Conservation (phyloP, 1,140 invertebrate genomes). For the Bilobella aurantiaca region DNA sequence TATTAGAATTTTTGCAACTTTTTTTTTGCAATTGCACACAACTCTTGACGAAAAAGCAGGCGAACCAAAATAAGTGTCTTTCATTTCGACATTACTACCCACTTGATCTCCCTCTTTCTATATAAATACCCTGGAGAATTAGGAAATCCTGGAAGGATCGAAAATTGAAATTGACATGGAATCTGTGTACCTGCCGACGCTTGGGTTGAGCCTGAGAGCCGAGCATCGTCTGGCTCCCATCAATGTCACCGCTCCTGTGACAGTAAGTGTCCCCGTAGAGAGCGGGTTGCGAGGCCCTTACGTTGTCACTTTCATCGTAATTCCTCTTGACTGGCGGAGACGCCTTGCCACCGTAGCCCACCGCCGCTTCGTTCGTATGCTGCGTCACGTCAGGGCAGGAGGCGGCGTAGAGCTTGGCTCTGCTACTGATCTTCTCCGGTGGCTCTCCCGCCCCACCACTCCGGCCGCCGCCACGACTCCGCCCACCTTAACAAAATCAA, state of each 20-base stretch:
- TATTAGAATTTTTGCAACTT: too few species aligned
- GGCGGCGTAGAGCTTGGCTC: constrained; percentile 30
- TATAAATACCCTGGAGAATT: too few species aligned
- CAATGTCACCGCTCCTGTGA: not conserved
- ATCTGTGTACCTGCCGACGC: not conserved
- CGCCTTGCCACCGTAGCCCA: not conserved
- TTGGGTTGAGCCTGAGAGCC: not conserved
- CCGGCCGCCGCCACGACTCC: constrained; percentile 7
- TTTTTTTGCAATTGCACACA: too few species aligned
- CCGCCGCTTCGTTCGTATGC: constrained; percentile 6
- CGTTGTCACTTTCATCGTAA: not conserved
- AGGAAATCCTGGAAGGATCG: too few species aligned
- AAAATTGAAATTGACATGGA: too few species aligned
- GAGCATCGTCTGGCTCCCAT: not conserved
- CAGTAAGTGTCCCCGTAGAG: not conserved
- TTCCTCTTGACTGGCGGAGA: not conserved
- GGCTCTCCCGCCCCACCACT: not conserved
- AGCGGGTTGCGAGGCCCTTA: not conserved
- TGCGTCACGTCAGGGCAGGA: constrained; percentile 31
- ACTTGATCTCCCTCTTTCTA: too few species aligned
- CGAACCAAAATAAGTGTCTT: too few species aligned
- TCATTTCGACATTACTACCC: too few species aligned
- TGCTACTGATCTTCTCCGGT: constrained; percentile 5
- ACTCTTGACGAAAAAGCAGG: too few species aligned
- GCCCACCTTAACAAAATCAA: constrained; percentile 19